Evolutionary conservation across 2,797 vertebrate genomes (phyloP).

Genomic region (Lithobates sylvaticus): DNA sequence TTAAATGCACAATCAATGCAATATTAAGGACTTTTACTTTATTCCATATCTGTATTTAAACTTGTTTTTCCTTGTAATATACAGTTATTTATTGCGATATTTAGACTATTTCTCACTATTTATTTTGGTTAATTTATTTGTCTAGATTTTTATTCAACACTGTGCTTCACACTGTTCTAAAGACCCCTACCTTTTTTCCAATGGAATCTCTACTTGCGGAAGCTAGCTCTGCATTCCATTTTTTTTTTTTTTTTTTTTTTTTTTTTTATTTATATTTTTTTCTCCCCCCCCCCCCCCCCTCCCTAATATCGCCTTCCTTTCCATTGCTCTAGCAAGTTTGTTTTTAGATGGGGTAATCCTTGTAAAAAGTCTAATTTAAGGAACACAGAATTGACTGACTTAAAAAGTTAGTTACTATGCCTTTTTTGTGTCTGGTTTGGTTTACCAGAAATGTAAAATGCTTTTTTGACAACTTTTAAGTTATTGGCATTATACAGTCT

Average conservation of each 20-base stretch:
- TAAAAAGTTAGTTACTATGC: slow-evolving; percentile 74
- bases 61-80: slow-evolving; percentile 76
- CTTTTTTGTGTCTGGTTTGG: slow-evolving; percentile 81
- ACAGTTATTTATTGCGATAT: slow-evolving; percentile 88
- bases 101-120: slow-evolving; percentile 89
- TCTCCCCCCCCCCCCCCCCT: neutral
- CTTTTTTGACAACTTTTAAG: slow-evolving; percentile 76
- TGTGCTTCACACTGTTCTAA: slow-evolving; percentile 67
- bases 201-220: slow-evolving; percentile 15
- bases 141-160: slow-evolving; percentile 77
- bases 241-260: slow-evolving; percentile 40
- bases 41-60: slow-evolving; percentile 83
- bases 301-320: slow-evolving; percentile 6
- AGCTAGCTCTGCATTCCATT: slow-evolving; percentile 80
- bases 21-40: slow-evolving; percentile 83
- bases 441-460: slow-evolving; percentile 77
- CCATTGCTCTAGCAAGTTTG: slow-evolving; percentile 64
- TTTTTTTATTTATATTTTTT: neutral
- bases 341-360: slow-evolving; percentile 78
- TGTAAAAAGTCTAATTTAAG: slow-evolving; percentile 84
- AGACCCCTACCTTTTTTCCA: slow-evolving; percentile 66
- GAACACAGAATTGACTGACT: slow-evolving; percentile 72
- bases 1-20: slow-evolving; percentile 98
- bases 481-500: slow-evolving; percentile 87
- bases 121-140: slow-evolving; percentile 96